phyloP scores from a whole-genome alignment of 2,888 invertebrate genomes.

The Xylocampa areola region DNA sequence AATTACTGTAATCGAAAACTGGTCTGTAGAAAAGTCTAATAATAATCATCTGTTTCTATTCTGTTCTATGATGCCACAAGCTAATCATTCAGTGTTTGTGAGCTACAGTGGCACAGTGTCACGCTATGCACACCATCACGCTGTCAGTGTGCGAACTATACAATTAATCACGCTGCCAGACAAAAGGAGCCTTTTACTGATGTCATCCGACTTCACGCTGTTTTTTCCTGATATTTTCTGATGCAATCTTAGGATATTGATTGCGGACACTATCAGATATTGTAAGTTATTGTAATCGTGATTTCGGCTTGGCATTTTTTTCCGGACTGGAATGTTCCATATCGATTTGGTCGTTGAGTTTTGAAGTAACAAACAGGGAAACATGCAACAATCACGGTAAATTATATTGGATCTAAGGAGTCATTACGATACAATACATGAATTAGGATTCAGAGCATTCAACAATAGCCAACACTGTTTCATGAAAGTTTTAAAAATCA shows the following conservation, averaged over 20 bases:
- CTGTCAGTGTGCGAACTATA: slow-evolving; percentile 62
- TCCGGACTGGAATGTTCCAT: no score
- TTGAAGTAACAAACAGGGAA: no score
- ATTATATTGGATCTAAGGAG: no score
- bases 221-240: slow-evolving; percentile 52
- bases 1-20: no score
- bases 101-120: slow-evolving; percentile 39
- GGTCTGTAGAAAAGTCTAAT: no score
- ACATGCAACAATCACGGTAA: no score
- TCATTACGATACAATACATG: no score
- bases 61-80: slow-evolving; percentile 22
- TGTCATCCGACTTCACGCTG: slow-evolving; percentile 50
- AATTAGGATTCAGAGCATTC: no score
- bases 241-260: slow-evolving; percentile 27
- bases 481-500: no score
- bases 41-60: background rate
- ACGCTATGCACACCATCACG: slow-evolving; percentile 45
- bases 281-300: background rate
- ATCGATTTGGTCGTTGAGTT: no score
- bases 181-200: slow-evolving; percentile 64
- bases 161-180: slow-evolving; percentile 67
- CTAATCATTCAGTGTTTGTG: slow-evolving; percentile 56
- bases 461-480: no score
- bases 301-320: no score
- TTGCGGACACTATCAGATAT: background rate